Evolutionary conservation across 2,888 invertebrate genomes (phyloP).

Genomic region (Coremacera marginata): DNA sequence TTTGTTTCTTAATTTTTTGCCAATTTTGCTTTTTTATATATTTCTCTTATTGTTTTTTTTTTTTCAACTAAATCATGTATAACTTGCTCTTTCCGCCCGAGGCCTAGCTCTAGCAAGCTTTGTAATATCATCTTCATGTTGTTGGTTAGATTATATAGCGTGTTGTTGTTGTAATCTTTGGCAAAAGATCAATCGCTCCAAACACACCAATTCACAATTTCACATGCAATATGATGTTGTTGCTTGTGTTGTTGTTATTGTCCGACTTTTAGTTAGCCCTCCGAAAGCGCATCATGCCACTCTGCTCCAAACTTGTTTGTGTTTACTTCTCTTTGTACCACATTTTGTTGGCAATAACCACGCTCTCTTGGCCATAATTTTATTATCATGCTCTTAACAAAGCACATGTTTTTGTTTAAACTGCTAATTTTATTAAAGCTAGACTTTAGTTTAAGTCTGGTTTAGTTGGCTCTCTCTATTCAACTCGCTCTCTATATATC

Average conservation of each 20-base stretch:
- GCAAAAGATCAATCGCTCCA: constrained; percentile 44
- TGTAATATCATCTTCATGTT: constrained; percentile 27
- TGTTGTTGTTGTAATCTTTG: constrained; percentile 23
- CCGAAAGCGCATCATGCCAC: constrained; percentile 48
- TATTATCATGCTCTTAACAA: background rate
- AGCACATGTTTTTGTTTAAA: constrained; percentile 27
- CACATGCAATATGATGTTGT: constrained; percentile 48
- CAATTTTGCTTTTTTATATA: constrained; percentile 37
- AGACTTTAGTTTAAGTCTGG: background rate
- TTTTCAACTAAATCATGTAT: constrained; percentile 34
- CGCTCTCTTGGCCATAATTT: background rate
- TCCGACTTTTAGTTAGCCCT: constrained; percentile 39
- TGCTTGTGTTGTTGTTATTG: constrained; percentile 48
- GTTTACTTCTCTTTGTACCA: constrained; percentile 15
- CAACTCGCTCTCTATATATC: constrained; percentile 14
- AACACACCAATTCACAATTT: constrained; percentile 41
- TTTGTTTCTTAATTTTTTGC: constrained; percentile 3
- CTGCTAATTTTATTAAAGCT: background rate
- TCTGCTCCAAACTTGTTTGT: background rate
- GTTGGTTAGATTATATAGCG: background rate
- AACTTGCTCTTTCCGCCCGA: constrained; percentile 36
- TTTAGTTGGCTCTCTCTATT: constrained; percentile 1
- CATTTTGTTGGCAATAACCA: constrained; percentile 22
- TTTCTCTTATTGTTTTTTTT: constrained; percentile 52
- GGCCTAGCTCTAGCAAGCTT: background rate